These are phyloP conservation scores for Macrosteles quadrilineatus DNA, from an alignment of 1,140 invertebrate genomes.

Conservation along the genomic window DNA sequence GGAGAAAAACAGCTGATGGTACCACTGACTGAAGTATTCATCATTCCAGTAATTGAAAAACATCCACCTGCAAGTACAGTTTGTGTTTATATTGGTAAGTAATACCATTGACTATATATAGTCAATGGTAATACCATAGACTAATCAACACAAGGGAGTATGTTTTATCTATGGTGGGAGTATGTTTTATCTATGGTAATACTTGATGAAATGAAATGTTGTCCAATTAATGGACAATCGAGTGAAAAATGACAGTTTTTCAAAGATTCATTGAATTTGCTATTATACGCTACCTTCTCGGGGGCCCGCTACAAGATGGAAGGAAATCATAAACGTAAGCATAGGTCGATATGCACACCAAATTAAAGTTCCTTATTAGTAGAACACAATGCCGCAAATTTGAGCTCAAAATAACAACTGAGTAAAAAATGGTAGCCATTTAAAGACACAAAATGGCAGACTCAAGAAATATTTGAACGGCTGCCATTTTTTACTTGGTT, in stretches of 20 bases:
- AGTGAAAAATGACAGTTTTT: neutral
- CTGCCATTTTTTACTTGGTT: no score
- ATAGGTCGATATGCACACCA: no score
- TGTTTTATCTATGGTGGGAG: neutral
- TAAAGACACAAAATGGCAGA: no score
- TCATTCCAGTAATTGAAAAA: slow-evolving; percentile 86
- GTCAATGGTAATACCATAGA: neutral
- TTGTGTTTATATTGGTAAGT: neutral
- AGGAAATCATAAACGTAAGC: no score
- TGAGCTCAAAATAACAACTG: no score
- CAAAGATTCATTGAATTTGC: no score
- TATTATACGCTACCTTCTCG: no score
- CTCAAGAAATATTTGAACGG: no score
- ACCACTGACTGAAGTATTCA: slow-evolving; percentile 75
- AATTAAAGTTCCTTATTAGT: no score
- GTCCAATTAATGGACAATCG: neutral
- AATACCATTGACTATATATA: neutral
- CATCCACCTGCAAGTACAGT: slow-evolving; percentile 59
- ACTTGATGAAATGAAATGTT: slow-evolving; percentile 5
- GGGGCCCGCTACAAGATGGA: no score
- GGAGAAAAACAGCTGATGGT: slow-evolving; percentile 75
- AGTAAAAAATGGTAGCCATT: no score
- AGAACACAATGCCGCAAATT: no score
- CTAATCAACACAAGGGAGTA: neutral
- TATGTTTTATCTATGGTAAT: neutral